Evolutionary conservation across 2,797 vertebrate species (phyloP), one percentile per base, ranked within the genome.

Genomic region (Pteronotus mesoamericanus): DNA sequence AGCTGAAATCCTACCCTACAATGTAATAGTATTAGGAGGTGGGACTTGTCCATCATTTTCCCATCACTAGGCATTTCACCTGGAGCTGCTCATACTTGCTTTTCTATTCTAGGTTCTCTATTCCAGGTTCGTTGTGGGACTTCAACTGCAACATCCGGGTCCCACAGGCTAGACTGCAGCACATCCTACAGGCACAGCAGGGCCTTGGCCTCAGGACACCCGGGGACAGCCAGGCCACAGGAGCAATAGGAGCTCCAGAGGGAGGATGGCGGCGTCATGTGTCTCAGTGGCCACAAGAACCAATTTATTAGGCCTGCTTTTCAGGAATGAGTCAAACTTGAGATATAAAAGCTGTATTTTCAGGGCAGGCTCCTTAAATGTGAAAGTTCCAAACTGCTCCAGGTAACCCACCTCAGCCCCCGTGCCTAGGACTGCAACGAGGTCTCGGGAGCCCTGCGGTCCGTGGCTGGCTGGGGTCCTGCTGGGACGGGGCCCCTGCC

Each of bases 301-400:
- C 1, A n/a, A 77, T 96, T 98, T 99, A 95, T 98, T 98, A 0
- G 99, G 99, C 68, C 99, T 99, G 34, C 99, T 99, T 96, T 98
- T 99, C 90, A 99, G 93, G 57, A 99, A 98, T 7, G 99, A 99
- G 96, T 99, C 99, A 98, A 99, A 99, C 97, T 99, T 99, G 96
- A 99, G 98, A 97, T 99, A 99, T 72, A 99, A 97, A 0, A 99
- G 99, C 79, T 99, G 99, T 66, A 99, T 99, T 92, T 99, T 98
- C 96, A 99, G 96, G 15, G 99, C 99, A 22, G 99, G 99, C 66
- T 99, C 99, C 95, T 99, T 99, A 95, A 99, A 99, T 46, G 83
- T 98, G 82, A 98, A 98, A 92, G 97, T 98, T 19, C 99, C 99
- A 98, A 99, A 99, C 90, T 99, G 99, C 59, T 99, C 99, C 55